These are phyloP conservation scores for Botia almorhae DNA, from an alignment of 2,797 vertebrate genomes.

Conservation along the genomic window DNA sequence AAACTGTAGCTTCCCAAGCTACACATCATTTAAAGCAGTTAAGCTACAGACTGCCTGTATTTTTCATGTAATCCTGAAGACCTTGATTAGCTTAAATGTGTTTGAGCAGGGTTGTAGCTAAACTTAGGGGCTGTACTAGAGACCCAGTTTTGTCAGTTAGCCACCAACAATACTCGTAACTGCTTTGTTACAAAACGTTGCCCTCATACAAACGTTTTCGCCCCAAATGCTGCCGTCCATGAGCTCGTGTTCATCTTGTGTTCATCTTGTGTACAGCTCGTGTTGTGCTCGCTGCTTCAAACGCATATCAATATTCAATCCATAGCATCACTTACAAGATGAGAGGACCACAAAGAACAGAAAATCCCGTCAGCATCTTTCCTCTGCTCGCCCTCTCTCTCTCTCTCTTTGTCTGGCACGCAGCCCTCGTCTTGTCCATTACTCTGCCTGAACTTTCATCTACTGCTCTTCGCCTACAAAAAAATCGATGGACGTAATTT, in stretches of 20 bases:
- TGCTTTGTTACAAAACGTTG: constrained; percentile 2
- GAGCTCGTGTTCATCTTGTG: no score
- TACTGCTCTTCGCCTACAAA: constrained; percentile 55
- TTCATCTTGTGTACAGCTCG: constrained; percentile 29
- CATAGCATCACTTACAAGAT: constrained; percentile 66
- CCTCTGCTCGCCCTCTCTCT: constrained; percentile 8
- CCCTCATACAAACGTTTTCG: constrained; percentile 11
- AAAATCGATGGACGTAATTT: constrained; percentile 69
- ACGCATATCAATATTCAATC: constrained; percentile 69
- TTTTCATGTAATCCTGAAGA: no score
- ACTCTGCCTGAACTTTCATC: constrained; percentile 62
- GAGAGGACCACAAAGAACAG: constrained; percentile 65
- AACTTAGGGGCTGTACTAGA: not conserved
- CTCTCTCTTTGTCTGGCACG: constrained; percentile 49
- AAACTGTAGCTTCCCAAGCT: not conserved
- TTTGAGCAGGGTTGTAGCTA: not conserved
- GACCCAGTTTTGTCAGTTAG: not conserved
- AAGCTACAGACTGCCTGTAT: not conserved
- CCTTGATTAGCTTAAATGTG: no score
- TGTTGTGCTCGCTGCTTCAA: no score
- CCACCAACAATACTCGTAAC: not conserved
- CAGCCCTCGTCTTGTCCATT: constrained; percentile 39
- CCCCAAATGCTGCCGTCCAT: constrained; percentile 35
- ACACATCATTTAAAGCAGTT: not conserved
- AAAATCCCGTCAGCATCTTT: constrained; percentile 65